Conservation (phyloP, 2,888 invertebrate genomes). For the Netelia virgata region DNA sequence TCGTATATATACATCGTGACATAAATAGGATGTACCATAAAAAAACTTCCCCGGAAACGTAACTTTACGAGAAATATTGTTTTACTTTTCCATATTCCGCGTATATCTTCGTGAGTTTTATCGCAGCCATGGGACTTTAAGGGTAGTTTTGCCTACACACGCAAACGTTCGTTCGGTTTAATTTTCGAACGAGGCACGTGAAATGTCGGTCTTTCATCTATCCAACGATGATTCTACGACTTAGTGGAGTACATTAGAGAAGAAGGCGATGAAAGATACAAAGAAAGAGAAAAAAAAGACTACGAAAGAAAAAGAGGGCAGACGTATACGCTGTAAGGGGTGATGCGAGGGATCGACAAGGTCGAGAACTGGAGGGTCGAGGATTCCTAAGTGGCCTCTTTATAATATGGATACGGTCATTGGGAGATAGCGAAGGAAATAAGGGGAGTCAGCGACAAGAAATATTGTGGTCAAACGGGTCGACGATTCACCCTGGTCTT, state of each 20-base stretch:
- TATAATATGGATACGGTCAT: conserved; percentile 20
- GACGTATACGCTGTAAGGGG: conserved; percentile 12
- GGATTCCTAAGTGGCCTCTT: conserved; percentile 37
- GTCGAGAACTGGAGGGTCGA: conserved; percentile 47
- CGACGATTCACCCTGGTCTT: neutral
- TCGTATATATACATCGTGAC: neutral
- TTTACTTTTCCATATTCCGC: neutral
- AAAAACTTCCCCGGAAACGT: neutral
- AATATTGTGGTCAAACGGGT: neutral
- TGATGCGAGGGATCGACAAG: conserved; percentile 23
- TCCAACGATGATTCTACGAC: conserved; percentile 15
- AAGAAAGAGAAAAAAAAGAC: conserved; percentile 11
- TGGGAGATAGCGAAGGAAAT: neutral
- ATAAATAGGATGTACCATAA: neutral
- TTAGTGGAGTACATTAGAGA: neutral
- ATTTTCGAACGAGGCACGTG: neutral
- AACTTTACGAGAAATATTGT: neutral
- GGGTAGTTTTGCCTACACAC: neutral
- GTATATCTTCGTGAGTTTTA: neutral
- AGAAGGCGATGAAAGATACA: neutral
- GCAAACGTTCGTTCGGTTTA: neutral
- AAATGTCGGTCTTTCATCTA: neutral
- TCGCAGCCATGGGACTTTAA: neutral
- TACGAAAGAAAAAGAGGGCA: neutral
- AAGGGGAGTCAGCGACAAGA: neutral